Percentiles rank a stretch among this genome's conserved stretches.
Evolutionary conservation across 2,888 invertebrate species (phyloP).

Genomic region (Hirtodrosophila trivittata): DNA sequence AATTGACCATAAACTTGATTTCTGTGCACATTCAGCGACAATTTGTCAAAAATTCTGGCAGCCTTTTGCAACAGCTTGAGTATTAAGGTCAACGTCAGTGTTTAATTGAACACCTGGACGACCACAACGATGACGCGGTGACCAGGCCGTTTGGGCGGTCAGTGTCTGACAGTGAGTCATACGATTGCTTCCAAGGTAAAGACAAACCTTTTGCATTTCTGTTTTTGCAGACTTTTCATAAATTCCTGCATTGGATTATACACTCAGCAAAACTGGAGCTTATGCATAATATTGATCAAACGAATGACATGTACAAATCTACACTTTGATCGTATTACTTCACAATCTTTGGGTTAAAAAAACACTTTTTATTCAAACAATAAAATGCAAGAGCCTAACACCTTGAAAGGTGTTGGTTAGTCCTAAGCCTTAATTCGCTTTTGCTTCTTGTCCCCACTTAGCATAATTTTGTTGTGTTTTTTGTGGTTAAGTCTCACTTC

Average conservation of each 20-base stretch:
- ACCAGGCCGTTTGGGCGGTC: constrained; percentile 35
- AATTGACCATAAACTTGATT: constrained; percentile 78
- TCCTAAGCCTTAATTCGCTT: constrained; percentile 17
- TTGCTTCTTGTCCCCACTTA: constrained; percentile 32
- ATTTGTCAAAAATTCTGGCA: constrained; percentile 78
- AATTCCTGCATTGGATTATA: constrained; percentile 38
- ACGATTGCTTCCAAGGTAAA: constrained; percentile 43
- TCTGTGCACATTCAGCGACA: constrained; percentile 68
- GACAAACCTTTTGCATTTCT: constrained; percentile 53
- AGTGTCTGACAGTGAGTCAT: constrained; percentile 49
- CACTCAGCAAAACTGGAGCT: background rate
- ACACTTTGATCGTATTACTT: background rate
- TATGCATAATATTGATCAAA: constrained; percentile 15
- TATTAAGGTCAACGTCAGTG: constrained; percentile 76
- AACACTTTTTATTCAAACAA: no score
- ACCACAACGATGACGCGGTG: constrained; percentile 47
- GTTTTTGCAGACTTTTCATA: constrained; percentile 33
- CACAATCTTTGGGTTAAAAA: no score
- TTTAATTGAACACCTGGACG: constrained; percentile 78
- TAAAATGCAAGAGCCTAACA: no score
- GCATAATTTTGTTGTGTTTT: constrained; percentile 58
- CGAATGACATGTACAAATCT: background rate
- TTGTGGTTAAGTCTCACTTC: constrained; percentile 54
- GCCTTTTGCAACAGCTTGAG: constrained; percentile 54
- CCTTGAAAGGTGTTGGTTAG: no score